Conservation (phyloP, 2,888 invertebrate species). For the Patella depressa region DNA sequence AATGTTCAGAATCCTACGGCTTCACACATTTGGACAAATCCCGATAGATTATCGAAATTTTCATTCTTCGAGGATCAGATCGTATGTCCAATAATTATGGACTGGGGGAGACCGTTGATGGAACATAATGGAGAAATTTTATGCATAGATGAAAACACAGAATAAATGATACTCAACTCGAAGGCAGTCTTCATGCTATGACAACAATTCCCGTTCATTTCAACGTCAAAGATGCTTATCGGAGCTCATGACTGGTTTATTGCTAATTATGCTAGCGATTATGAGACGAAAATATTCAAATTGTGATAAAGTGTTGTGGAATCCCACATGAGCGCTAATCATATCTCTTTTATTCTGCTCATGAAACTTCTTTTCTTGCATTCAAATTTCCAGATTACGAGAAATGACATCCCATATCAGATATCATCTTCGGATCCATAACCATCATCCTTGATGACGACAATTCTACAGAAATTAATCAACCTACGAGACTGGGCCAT, state of each 20-base stretch:
- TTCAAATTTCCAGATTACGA: background rate
- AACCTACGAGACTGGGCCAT: too few relatives aligned
- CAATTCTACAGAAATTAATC: too few relatives aligned
- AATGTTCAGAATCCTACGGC: too few relatives aligned
- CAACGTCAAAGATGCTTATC: slow-evolving; percentile 1
- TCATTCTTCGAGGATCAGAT: background rate
- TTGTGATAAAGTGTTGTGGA: background rate
- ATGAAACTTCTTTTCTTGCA: background rate
- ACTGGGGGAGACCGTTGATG: background rate
- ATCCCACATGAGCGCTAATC: background rate
- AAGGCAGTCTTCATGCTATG: background rate
- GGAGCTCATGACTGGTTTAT: background rate
- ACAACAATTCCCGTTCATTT: background rate
- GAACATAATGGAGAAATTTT: slow-evolving; percentile 7
- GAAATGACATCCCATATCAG: background rate
- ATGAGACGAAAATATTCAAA: background rate
- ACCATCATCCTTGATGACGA: too few relatives aligned
- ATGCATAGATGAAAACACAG: background rate
- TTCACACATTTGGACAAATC: background rate
- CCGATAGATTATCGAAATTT: background rate
- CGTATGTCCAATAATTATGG: background rate
- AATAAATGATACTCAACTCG: background rate
- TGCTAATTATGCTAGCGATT: background rate
- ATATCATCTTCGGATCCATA: background rate
- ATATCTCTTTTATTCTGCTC: background rate